Percentiles rank a stretch among this genome's conserved stretches.
Conservation (phyloP, 1,140 invertebrate genomes). For the Phthorimaea operculella region DNA sequence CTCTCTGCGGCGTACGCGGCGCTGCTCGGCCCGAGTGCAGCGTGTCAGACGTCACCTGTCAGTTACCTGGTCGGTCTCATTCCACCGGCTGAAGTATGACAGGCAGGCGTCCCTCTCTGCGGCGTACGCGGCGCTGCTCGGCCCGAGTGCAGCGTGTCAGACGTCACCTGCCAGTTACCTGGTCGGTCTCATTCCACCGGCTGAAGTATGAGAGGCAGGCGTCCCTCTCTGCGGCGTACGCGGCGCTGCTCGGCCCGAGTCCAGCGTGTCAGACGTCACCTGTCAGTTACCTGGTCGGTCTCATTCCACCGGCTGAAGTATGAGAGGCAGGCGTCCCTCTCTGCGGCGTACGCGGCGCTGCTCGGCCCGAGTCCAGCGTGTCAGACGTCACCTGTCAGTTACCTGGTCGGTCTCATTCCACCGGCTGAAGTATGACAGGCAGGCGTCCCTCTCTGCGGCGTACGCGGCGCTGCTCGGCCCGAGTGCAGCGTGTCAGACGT, state of each 20-base stretch:
- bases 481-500: too few species aligned
- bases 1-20: too few species aligned
- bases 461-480: constrained; percentile 41
- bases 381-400: constrained; percentile 59
- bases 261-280: too few species aligned
- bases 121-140: constrained; percentile 71
- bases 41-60: too few species aligned
- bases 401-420: constrained; percentile 94
- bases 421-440: constrained; percentile 88
- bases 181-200: constrained; percentile 91
- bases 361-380: constrained; percentile 70
- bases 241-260: constrained; percentile 41
- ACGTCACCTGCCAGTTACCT: constrained; percentile 73
- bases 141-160: constrained; percentile 70
- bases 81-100: constrained; percentile 91
- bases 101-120: constrained; percentile 87
- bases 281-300: constrained; percentile 84
- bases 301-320: constrained; percentile 94
- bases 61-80: constrained; percentile 86
- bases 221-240: constrained; percentile 87
- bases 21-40: too few species aligned
- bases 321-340: constrained; percentile 86
- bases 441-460: constrained; percentile 86
- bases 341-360: constrained; percentile 75
- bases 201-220: constrained; percentile 89